A percentile compares a stretch with the other conserved stretches of the same genome.
phyloP scores from a whole-genome alignment of 1,140 invertebrate genomes.

The Radopholus similis region DNA sequence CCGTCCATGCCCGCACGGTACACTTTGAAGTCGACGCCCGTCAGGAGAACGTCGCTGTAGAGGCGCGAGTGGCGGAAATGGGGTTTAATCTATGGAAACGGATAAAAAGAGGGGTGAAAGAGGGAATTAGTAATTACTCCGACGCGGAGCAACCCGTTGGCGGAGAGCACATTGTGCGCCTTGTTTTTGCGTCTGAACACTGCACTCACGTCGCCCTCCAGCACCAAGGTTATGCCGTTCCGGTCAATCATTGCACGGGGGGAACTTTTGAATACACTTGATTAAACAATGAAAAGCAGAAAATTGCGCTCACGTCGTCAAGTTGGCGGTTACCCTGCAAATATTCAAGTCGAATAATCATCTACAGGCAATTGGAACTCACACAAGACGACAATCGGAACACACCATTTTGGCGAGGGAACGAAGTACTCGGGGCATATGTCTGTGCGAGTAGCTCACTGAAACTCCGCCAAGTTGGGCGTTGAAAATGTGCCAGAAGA shows the following conservation, averaged over 20 bases:
- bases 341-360: not conserved
- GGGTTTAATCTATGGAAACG: constrained; percentile 39
- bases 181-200: constrained; percentile 38
- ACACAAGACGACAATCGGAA: constrained; percentile 39
- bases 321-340: constrained; percentile 33
- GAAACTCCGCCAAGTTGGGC: constrained; percentile 25
- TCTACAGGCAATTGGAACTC: not conserved
- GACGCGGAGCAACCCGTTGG: constrained; percentile 43
- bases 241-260: constrained; percentile 30
- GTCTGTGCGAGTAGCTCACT: constrained; percentile 35
- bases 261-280: no score
- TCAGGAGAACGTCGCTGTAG: constrained; percentile 43
- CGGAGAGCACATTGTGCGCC: constrained; percentile 37
- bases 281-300: not conserved
- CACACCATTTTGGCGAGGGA: constrained; percentile 39
- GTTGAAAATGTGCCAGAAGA: constrained; percentile 40
- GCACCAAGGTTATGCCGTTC: constrained; percentile 34
- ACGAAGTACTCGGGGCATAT: constrained; percentile 35
- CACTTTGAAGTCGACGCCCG: constrained; percentile 48
- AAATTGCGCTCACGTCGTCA: constrained; percentile 41
- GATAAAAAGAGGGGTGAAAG: not conserved
- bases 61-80: constrained; percentile 41
- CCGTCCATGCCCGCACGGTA: constrained; percentile 40
- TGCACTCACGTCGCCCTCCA: constrained; percentile 41
- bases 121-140: constrained; percentile 17